phyloP scores from a whole-genome alignment of 2,888 invertebrate genomes.

The Linyphia triangularis region DNA sequence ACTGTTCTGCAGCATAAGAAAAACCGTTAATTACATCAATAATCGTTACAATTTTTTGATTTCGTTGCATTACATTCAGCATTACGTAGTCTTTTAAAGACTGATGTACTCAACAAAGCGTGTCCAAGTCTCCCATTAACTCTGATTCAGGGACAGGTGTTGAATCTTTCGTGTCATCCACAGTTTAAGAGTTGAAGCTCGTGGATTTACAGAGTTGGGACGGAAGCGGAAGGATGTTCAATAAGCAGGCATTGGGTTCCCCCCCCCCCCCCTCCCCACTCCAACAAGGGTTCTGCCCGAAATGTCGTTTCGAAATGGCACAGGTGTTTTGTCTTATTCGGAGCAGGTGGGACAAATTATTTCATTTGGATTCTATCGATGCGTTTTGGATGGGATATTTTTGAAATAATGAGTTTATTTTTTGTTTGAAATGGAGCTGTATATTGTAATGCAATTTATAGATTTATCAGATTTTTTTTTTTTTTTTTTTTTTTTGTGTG shows the following conservation, averaged over 20 bases:
- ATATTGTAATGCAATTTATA: no score
- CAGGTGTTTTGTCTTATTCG: conserved; percentile 39
- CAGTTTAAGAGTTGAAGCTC: conserved; percentile 32
- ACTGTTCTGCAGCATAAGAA: no score
- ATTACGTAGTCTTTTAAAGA: no score
- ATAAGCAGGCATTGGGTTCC: conserved; percentile 5
- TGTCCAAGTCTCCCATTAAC: neutral
- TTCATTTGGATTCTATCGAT: neutral
- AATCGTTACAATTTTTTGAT: no score
- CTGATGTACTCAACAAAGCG: no score
- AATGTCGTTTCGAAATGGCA: conserved; percentile 30
- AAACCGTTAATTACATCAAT: no score
- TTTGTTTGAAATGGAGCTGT: no score
- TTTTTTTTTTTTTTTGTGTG: no score
- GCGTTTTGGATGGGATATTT: neutral
- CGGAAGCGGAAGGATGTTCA: conserved; percentile 51
- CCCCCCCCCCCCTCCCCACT: neutral
- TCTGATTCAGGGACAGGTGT: conserved; percentile 32
- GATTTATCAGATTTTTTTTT: no score
- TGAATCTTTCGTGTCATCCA: conserved; percentile 52
- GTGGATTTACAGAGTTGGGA: conserved; percentile 29
- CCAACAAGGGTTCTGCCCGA: neutral
- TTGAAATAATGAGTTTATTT: no score
- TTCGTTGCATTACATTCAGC: no score
- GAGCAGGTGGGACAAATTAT: conserved; percentile 42